Base-by-base conservation (phyloP, 2,797 vertebrate genomes). In the Microctenopoma lineatum region DNA sequence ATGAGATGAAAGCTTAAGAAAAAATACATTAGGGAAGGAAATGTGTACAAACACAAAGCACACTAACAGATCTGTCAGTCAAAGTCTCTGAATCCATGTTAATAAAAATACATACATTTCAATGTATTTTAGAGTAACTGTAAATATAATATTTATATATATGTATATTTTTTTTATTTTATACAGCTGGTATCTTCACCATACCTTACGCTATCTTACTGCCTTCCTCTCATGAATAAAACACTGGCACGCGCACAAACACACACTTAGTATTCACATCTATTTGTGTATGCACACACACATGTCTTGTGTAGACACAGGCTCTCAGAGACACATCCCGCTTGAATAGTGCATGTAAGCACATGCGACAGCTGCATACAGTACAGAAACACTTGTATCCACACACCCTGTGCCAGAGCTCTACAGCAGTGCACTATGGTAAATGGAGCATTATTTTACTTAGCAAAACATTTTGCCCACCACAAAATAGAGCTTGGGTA, bases 371-470 rank as follows among this genome's bases (percentile, higher is more conserved):
- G 46, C 51, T 69, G 15, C 51, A 67, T 54, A 57, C 21, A 62
- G 51, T 42, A 45, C 53, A 75, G 56, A 70, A 50, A 61, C 29
- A 56, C 39, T 69, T 50, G 15, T 34, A 59, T 36, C 3, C 42
- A 57, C 39, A 74, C 66, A 63, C 34, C 9, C 10, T 1, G 68
- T 59, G 65, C 60, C 66, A 55, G 46, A 77, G 54, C 64, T 80
- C 48, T 42, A 26, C 65, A 59, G 51, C 69, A 66, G 60, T 78
- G 65, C 55, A 53, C 64, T 70, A 72, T 81, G 70, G 81, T 77
- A 89, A 85, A 86, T 85, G 74, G 77, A 84, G 72, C 77, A 75
- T 86, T 80, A 70, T 84, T 81, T 75, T 84, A 44, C 70, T 87
- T 71, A 84, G 77, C 54, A n/a, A 63, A 47, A 36, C 34, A 13